phyloP scores from a whole-genome alignment of 2,113 vertebrate species.

The Maccullochella peelii region DNA sequence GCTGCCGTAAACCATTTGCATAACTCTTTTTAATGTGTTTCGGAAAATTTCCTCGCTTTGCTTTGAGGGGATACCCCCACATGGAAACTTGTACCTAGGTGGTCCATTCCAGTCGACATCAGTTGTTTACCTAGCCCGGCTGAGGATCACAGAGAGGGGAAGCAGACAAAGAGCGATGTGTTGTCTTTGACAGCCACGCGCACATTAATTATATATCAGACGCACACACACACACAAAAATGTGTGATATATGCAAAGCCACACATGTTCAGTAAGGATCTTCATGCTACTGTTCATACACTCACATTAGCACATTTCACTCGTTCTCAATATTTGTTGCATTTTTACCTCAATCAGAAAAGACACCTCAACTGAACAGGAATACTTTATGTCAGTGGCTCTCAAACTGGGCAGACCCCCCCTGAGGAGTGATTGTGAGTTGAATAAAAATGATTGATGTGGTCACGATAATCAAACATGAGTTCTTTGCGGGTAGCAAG shows the following conservation, averaged over 20 bases:
- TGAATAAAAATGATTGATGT: not conserved
- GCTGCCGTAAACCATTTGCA: conserved; percentile 85
- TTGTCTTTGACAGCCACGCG: conserved; percentile 67
- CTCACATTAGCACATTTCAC: conserved; percentile 23
- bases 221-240: conserved; percentile 27
- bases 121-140: conserved; percentile 83
- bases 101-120: conserved; percentile 83
- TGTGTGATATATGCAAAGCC: conserved; percentile 19
- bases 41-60: conserved; percentile 76
- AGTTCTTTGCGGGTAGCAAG: not conserved
- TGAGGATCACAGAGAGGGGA: conserved; percentile 74
- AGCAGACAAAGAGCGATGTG: conserved; percentile 73
- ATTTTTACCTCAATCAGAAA: not conserved
- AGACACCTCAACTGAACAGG: not conserved
- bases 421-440: not conserved
- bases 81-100: conserved; percentile 87
- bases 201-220: conserved; percentile 44
- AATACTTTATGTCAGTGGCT: not conserved
- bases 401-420: not conserved
- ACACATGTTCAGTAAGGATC: conserved; percentile 2
- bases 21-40: conserved; percentile 86
- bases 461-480: not conserved
- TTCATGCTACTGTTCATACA: not conserved
- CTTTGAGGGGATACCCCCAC: conserved; percentile 82
- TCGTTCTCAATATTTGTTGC: not conserved